These are phyloP conservation scores for Lasioglossum malachurum DNA, from an alignment of 2,888 invertebrate genomes.

Conservation along the genomic window DNA sequence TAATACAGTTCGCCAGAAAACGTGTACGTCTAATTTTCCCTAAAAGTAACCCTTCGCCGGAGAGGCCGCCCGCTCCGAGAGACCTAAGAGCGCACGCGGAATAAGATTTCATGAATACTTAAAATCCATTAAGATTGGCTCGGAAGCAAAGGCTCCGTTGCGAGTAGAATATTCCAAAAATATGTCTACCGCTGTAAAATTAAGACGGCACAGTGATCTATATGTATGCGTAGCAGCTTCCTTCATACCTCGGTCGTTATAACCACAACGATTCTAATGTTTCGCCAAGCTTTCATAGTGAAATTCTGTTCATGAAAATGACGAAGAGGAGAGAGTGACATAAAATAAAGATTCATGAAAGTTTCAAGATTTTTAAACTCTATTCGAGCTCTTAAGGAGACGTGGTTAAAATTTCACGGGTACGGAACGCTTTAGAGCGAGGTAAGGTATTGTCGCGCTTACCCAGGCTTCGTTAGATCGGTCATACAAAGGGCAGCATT, in stretches of 20 bases:
- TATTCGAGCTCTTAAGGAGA: background rate
- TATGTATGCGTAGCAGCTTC: background rate
- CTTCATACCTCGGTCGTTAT: background rate
- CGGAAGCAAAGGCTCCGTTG: background rate
- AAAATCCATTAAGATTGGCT: slow-evolving; percentile 7
- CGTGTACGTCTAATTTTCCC: background rate
- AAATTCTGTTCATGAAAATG: background rate
- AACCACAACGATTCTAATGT: background rate
- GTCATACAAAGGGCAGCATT: background rate
- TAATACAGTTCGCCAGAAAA: background rate
- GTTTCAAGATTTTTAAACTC: background rate
- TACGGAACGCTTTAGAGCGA: background rate
- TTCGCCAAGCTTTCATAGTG: background rate
- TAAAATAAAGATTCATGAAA: background rate
- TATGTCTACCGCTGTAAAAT: background rate
- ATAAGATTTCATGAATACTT: background rate
- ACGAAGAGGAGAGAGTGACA: background rate
- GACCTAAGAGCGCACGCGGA: background rate
- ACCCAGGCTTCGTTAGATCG: background rate
- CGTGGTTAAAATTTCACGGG: background rate
- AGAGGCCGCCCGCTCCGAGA: background rate
- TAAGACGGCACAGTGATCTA: background rate
- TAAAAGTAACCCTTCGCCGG: background rate
- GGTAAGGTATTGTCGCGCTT: background rate
- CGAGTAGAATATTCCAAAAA: background rate